Evolutionary conservation across 2,888 invertebrate species (phyloP), one percentile per base, ranked within the genome.

Genomic region (Drosophila neutralis): DNA sequence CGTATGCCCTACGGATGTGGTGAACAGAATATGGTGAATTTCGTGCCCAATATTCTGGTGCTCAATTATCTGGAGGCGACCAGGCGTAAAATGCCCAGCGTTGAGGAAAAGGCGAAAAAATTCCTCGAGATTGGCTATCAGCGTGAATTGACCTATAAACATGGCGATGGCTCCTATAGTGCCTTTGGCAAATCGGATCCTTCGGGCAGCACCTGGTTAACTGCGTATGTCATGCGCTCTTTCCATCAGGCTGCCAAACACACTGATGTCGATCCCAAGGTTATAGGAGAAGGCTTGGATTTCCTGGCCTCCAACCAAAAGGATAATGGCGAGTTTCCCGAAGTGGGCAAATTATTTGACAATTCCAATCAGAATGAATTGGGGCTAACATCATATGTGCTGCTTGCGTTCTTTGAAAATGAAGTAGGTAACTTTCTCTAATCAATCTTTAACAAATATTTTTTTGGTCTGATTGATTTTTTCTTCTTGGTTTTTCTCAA

Each of bases 1-100:
- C 94, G 95, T 76, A 94, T 97, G 93, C 97, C 98, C 0, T 97
- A 91, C 95, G 98, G 92, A 95, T 98, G 73, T 97, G 98, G 98
- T 95, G 94, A 94, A 94, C 93, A 92, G 69, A 92, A 93, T 64
- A 92, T 92, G 92, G 87, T 96, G 0, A 94, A 95, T 24, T 95
- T 96, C 87, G 95, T 95, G 0, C 96, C 96, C 0, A 96, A 96
- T 86, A 94, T 96, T 60, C 94, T 95, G 84, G 95, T 96, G 4
- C 91, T 96, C 11, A 94, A 94, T 73, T 96, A 96, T 86, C 92
- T 96, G 73, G 94, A 94, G 93, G 95, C 94, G 58, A 96, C 96
- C 0, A 94, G 95, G 56, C 95, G 96, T 83, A 91, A 96, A 59
- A 95, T 95, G 27, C 95, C 95, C 48, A 94, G 94, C 0, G 94